Conservation (phyloP, 37 sponge, comb jelly and placozoan species). For the Chondrilla cf. caribensis region DNA sequence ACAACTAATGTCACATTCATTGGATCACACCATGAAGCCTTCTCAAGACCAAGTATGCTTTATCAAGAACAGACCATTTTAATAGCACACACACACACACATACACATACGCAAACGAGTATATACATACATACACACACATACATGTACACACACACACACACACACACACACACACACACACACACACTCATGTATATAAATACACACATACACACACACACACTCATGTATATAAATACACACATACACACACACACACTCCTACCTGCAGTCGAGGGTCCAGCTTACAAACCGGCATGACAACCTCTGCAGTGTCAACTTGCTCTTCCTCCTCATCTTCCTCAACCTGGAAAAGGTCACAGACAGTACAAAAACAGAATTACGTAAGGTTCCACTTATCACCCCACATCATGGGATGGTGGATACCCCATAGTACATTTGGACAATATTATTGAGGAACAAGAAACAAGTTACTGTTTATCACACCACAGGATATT, state of each 20-base stretch:
- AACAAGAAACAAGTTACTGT: too few species aligned
- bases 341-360: neutral
- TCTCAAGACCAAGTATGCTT: neutral
- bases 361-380: too few species aligned
- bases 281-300: slow-evolving; percentile 48
- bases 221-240: neutral
- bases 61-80: neutral
- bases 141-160: slow-evolving; percentile 39
- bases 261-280: slow-evolving; percentile 40
- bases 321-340: slow-evolving; percentile 33
- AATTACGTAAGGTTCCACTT: too few species aligned
- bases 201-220: neutral
- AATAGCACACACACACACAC: neutral
- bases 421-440: too few species aligned
- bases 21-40: too few species aligned
- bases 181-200: neutral
- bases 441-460: too few species aligned
- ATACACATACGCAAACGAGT: neutral
- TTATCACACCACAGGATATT: neutral
- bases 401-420: neutral
- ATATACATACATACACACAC: neutral
- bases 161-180: neutral
- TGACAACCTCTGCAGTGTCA: slow-evolving; percentile 12
- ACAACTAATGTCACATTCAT: too few species aligned
- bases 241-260: neutral